Evolutionary conservation across 2,797 vertebrate species (phyloP), one percentile per base, ranked within the genome.

Genomic region (Cirrhinus mrigala): DNA sequence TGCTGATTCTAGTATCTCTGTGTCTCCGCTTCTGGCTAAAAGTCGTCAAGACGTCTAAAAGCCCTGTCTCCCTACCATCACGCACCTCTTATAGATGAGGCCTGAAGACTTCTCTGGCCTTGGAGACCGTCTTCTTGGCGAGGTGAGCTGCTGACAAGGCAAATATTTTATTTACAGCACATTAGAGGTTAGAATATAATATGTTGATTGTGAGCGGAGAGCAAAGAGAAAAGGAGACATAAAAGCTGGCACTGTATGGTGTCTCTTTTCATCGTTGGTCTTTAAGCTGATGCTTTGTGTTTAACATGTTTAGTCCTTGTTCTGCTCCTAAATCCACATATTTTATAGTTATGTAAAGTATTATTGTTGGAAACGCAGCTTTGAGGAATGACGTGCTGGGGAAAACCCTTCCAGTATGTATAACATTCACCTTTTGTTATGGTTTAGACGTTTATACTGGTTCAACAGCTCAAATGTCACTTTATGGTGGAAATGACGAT

Each of bases 121-220:
- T 46, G 56, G 56, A 84, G 70, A 79, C 56, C 8, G 56, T 80
- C 85, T 73, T 77, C 76, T 29, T 73, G 69, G 85, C 88, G 83
- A 91, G 86, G 87, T 91, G 87, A 92, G 89, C 89, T 90, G 92
- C 93, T 93, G 93, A 94, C 91, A 90, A 90, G 87, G 92, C 90
- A 52, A 89, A 92, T 92, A 85, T 93, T 89, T 94, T 94, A 94
- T 94, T 93, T 92, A 94, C 91, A 93, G 91, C 20, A 18, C 92
- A 93, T 94, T 92, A 93, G 91, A 88, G 89, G 88, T 89, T 85
- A 77, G 70, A 81, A 33, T 83, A 86, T 81, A 87, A 85, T 81
- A 66, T 79, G 85, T 85, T 85, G 78, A 85, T 83, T 78, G 27
- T 86, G 64, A 50, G 64, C 9, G 24, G 12, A 27, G 33, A 80